Evolutionary conservation across 2,888 invertebrate genomes (phyloP).

Genomic region (Hypolimnas misippus): DNA sequence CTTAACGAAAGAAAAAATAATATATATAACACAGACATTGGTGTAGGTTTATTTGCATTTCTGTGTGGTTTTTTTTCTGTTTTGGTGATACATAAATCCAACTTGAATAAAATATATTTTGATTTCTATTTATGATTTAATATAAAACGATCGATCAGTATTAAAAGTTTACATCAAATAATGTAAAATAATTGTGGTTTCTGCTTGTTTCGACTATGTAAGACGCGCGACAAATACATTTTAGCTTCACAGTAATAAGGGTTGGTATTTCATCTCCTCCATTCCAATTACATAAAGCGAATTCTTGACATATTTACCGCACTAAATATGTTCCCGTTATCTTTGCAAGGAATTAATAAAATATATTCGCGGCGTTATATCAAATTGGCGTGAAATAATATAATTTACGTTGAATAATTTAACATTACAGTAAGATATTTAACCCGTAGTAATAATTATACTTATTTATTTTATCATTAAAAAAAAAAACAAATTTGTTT

Average conservation of each 20-base stretch:
- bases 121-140: background rate
- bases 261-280: conserved; percentile 27
- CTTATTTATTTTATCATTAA: no score
- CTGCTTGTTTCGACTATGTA: conserved; percentile 19
- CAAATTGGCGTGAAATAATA: background rate
- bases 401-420: background rate
- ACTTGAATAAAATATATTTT: no score
- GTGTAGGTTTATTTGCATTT: no score
- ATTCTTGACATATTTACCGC: conserved; percentile 29
- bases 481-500: no score
- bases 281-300: conserved; percentile 30
- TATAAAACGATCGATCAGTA: background rate
- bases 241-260: conserved; percentile 22
- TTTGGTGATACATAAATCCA: no score
- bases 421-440: background rate
- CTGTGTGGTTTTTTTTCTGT: no score
- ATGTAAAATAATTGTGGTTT: background rate
- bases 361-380: background rate
- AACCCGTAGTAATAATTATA: no score
- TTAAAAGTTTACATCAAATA: background rate
- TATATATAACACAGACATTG: no score
- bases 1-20: no score
- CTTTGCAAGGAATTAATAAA: conserved; percentile 15
- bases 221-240: conserved; percentile 18
- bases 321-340: conserved; percentile 20